These are phyloP conservation scores for Hydractinia echinata DNA, from an alignment of 30 jellyfish, hydroid and myxozoan species.

Conservation along the genomic window DNA sequence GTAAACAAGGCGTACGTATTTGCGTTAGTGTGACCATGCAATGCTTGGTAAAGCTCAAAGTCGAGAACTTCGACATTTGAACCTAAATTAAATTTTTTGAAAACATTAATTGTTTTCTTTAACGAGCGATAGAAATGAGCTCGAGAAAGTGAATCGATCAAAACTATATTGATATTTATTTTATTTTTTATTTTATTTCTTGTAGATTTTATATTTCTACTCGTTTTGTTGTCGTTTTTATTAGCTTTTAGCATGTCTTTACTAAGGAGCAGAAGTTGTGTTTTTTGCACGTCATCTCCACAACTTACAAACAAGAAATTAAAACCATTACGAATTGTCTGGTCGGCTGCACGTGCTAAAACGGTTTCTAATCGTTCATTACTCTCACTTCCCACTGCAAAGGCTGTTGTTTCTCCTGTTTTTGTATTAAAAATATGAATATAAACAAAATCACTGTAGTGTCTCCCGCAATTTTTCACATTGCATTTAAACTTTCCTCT, in stretches of 20 bases:
- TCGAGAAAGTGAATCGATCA: constrained; percentile 82
- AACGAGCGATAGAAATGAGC: constrained; percentile 77
- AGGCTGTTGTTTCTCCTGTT: too few species aligned
- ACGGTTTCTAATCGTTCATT: constrained; percentile 9
- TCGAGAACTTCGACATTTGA: constrained; percentile 62
- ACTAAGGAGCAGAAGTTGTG: constrained; percentile 23
- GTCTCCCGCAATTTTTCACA: too few species aligned
- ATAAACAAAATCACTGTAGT: too few species aligned
- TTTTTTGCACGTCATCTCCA: not conserved
- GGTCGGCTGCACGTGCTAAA: not conserved
- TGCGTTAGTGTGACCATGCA: constrained; percentile 91
- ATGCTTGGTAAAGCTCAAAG: constrained; percentile 73
- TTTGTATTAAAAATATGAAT: too few species aligned
- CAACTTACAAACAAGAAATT: constrained; percentile 29
- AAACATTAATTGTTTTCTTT: constrained; percentile 36
- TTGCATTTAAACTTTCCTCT: too few species aligned
- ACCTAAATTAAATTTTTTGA: constrained; percentile 36
- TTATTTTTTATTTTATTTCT: not conserved
- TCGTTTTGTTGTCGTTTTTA: not conserved
- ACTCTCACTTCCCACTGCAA: not conserved
- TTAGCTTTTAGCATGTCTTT: not conserved
- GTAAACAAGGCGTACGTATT: constrained; percentile 71
- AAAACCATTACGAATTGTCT: not conserved
- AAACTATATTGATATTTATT: constrained; percentile 47
- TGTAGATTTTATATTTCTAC: not conserved